Base-by-base conservation (phyloP, 2,797 vertebrate species). In the Gephyroberyx darwinii region DNA sequence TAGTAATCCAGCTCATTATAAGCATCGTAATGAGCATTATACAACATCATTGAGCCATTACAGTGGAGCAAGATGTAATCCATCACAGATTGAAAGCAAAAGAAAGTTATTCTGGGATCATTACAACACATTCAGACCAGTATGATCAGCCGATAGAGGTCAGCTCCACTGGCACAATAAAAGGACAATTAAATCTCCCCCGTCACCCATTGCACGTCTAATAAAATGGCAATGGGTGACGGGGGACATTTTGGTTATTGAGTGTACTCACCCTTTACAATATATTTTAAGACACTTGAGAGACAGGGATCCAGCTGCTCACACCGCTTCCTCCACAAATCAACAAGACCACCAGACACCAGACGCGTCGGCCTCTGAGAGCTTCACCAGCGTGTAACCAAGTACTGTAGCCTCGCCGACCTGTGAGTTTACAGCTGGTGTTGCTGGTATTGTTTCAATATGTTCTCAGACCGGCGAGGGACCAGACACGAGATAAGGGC, bases 401-500 rank as follows among this genome's bases (percentile, higher is more conserved):
- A 59, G 37, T 57, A 45, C n/a, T 22, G 47, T 9, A n/a, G 57
- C 61, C 31, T 30, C 8, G 17, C 31, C 43, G 8, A 69, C 72
- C 63, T 56, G 74, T 69, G 58, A 19, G 75, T 86, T 89, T 80
- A 84, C 65, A 53, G 71, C 81, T 68, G 20, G 20, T 57, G 43
- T 75, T 69, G 48, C 61, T 74, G 57, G 61, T 53, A 76, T 74
- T 69, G 66, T 84, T 66, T 86, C 37, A 52, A 85, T 69, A 72
- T 53, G 73, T 72, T 84, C 71, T 77, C 74, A 84, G 72, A 66
- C 80, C 72, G 72, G 64, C 55, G n/a, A 56, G 58, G 47, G 75
- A 69, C 48, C 72, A 51, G 56, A 65, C 54, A 35, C 59, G 51
- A 81, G 87, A 90, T 88, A 88, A 89, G 79, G 62, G 48, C 50